Percentiles rank a stretch among this genome's conserved stretches.
Evolutionary conservation across 2,113 vertebrate genomes (phyloP).

Genomic region (Loxodonta africana): DNA sequence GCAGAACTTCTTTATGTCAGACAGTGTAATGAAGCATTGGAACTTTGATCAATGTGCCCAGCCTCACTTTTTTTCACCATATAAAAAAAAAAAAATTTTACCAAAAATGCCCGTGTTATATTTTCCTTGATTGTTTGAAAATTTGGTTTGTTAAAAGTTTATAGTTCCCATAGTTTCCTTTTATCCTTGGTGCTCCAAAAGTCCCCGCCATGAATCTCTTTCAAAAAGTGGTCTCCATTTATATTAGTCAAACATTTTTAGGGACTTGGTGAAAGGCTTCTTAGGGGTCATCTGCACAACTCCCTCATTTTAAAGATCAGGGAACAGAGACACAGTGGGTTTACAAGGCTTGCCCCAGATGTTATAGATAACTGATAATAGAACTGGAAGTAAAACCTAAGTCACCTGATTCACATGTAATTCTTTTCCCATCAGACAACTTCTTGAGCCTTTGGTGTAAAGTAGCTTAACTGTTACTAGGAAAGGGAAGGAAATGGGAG

Average conservation of each 20-base stretch:
- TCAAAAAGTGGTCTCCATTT: neutral
- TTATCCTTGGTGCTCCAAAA: neutral
- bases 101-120: neutral
- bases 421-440: neutral
- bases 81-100: too few relatives aligned
- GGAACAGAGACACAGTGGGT: neutral
- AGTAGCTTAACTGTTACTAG: neutral
- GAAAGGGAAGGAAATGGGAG: neutral
- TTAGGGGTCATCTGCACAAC: neutral
- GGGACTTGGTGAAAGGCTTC: neutral
- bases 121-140: neutral
- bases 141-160: neutral
- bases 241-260: slow-evolving; percentile 16
- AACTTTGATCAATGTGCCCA: neutral
- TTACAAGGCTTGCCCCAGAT: neutral
- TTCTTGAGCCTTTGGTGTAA: neutral
- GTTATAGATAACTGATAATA: neutral
- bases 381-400: slow-evolving; percentile 20
- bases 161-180: neutral
- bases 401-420: neutral
- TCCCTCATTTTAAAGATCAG: neutral
- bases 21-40: neutral
- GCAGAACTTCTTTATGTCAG: neutral
- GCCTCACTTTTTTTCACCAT: neutral
- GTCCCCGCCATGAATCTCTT: neutral